Evolutionary conservation across 2,888 invertebrate genomes (phyloP).

Genomic region (Lysandra coridon): DNA sequence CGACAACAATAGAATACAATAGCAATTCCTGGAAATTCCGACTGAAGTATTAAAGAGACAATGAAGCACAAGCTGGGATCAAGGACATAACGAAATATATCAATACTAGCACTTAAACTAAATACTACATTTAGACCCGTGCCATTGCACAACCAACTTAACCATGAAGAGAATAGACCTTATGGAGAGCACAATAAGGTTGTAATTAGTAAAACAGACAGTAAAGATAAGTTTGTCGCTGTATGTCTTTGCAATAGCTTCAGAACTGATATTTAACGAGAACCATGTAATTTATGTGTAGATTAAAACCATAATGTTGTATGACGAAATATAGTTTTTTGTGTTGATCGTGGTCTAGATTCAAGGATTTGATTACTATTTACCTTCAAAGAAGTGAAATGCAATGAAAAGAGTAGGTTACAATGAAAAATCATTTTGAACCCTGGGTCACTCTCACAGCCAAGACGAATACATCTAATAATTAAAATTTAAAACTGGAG

Average conservation of each 20-base stretch:
- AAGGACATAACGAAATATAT: conserved; percentile 9
- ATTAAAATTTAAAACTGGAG: too few species aligned
- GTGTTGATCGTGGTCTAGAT: neutral
- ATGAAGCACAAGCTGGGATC: neutral
- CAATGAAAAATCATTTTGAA: too few species aligned
- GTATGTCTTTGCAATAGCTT: conserved; percentile 69
- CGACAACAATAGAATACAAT: too few species aligned
- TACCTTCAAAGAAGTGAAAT: too few species aligned
- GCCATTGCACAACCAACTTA: conserved; percentile 12
- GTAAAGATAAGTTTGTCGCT: conserved; percentile 52
- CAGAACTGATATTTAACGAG: conserved; percentile 73
- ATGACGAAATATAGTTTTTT: conserved; percentile 59
- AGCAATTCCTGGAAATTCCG: too few species aligned
- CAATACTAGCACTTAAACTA: neutral
- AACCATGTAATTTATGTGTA: conserved; percentile 67
- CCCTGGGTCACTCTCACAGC: too few species aligned
- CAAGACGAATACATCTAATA: too few species aligned
- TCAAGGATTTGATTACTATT: too few species aligned
- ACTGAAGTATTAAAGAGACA: too few species aligned
- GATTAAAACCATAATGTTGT: conserved; percentile 67
- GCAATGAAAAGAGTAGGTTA: too few species aligned
- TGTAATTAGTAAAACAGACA: neutral
- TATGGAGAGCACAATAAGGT: neutral
- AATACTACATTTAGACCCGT: conserved; percentile 19
- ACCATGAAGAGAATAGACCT: neutral